phyloP scores from a whole-genome alignment of 2,113 vertebrate species.

The Chionis minor region DNA sequence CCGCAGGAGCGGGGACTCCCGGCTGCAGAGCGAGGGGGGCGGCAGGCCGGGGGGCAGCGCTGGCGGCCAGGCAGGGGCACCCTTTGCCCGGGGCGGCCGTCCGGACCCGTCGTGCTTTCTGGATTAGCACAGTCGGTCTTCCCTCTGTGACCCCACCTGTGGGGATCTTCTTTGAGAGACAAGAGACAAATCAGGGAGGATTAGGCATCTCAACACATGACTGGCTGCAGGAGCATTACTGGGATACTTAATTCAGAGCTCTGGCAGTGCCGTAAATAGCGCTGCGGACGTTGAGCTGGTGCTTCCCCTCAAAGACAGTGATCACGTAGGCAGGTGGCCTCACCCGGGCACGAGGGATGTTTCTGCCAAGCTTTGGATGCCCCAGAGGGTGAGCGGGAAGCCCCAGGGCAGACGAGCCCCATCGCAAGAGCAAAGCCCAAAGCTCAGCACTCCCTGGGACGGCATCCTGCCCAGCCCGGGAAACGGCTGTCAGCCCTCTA shows the following conservation, averaged over 20 bases:
- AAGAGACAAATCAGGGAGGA: background rate
- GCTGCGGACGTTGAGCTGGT: background rate
- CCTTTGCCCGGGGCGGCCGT: accelerated
- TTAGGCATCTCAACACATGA: background rate
- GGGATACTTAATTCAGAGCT: background rate
- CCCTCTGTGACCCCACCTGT: background rate
- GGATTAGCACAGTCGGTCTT: accelerated
- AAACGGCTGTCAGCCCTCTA: background rate
- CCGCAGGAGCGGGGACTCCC: background rate
- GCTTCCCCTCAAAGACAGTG: background rate
- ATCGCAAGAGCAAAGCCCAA: background rate
- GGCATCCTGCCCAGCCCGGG: accelerated
- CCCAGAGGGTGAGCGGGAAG: background rate
- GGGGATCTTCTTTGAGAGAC: background rate
- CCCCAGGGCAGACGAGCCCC: background rate
- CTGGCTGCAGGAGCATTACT: background rate
- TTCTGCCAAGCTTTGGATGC: background rate
- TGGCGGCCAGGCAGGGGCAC: accelerated
- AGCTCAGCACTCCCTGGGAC: background rate
- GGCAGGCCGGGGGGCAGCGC: background rate
- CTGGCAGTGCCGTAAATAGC: background rate
- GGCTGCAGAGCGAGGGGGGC: accelerated
- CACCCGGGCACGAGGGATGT: background rate
- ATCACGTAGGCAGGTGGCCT: background rate
- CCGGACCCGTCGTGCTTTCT: background rate